Base-by-base conservation (phyloP, 2,888 invertebrate species). In the Dioctria linearis region DNA sequence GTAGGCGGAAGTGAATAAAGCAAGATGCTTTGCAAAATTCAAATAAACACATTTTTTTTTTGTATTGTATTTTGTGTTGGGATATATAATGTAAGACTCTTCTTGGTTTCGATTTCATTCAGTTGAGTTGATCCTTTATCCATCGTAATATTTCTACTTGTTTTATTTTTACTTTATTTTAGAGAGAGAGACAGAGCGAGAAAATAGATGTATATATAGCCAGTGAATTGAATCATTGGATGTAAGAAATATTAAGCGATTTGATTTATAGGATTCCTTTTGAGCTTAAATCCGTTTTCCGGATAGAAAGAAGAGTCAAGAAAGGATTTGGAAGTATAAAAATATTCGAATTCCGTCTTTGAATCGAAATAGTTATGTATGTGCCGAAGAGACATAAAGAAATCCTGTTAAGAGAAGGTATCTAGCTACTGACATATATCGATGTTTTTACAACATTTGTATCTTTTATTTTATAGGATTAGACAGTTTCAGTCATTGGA, bases 51-150 rank as follows among this genome's bases (percentile, higher is more conserved):
- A 40, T 43, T 37, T 67, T 40, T 67, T 46, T 67, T 46, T n/a
- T 46, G 11, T 11, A 11, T 2, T 37, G 69, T 37, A 69, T 69
- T 49, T 69, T 25, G 25, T 25, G 25, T 25, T 25, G 25, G 25
- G 25, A 25, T 25, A 25, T 25, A 25, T 25, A 25, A 25, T 25
- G 65, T 65, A 25, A 13, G n/a, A 65, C 40, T 65, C 65, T 42
- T 65, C 42, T 49, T 69, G 69, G 69, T 69, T 51, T 69, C 54
- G 51, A 69, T 69, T 69, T 51, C 49, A 69, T 51, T 51, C 4
- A 51, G 49, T 25, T 42, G 39, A 69, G 49, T 37, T 69, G 11
- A 51, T 54, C 69, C 69, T 9, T 25, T 54, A 9, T 37, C 69
- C 51, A 5, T 4, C 8, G 39, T 51, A 51, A 54, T 69, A 69